Evolutionary conservation across 1,140 invertebrate species (phyloP).

Genomic region (Bombus soroeensis): DNA sequence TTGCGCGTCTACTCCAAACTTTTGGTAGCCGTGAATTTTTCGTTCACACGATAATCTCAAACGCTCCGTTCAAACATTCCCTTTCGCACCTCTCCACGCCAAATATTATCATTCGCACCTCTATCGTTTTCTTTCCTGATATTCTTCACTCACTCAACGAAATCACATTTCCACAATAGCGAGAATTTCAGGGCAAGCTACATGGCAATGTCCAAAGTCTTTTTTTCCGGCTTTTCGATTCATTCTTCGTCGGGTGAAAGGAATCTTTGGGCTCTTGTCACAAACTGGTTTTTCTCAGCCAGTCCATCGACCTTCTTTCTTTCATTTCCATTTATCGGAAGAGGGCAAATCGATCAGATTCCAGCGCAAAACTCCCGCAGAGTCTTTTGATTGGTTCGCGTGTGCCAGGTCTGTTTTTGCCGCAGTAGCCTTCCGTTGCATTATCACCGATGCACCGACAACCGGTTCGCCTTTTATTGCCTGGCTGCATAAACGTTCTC

Average conservation of each 20-base stretch:
- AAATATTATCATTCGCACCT: background rate
- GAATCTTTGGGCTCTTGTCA: background rate
- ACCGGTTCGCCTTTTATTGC: constrained; percentile 31
- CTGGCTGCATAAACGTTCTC: constrained; percentile 11
- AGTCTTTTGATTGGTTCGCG: background rate
- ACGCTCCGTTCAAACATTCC: background rate
- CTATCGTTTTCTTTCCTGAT: background rate
- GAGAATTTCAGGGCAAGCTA: background rate
- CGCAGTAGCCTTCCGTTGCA: background rate
- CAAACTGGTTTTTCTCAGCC: background rate
- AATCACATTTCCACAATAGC: background rate
- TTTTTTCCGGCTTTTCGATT: background rate
- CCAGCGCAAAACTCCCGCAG: background rate
- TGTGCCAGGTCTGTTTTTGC: background rate
- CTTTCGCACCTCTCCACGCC: background rate
- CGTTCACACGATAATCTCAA: background rate
- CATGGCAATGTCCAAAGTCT: background rate
- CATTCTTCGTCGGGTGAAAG: background rate
- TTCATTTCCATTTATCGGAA: background rate
- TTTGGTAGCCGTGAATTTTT: background rate
- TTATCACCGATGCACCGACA: constrained; percentile 4
- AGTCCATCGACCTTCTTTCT: background rate
- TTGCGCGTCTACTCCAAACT: no score
- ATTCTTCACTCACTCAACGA: background rate
- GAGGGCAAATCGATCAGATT: constrained; percentile 6